Evolutionary conservation across 2,888 invertebrate genomes (phyloP).

Genomic region (Melipona bicolor): DNA sequence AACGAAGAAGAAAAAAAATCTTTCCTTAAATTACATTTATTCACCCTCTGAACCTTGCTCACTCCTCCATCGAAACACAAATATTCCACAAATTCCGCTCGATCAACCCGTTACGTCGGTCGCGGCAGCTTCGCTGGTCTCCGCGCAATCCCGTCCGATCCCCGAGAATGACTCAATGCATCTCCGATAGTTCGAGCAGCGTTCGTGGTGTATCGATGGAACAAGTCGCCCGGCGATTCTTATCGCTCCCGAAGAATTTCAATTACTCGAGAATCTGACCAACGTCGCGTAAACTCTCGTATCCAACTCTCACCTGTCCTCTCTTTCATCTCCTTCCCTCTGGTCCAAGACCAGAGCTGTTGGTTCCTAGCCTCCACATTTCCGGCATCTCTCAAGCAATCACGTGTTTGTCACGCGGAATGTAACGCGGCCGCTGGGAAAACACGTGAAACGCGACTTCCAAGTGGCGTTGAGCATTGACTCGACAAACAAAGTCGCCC

Average conservation of each 20-base stretch:
- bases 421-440: conserved; percentile 46
- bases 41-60: no score
- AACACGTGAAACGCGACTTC: conserved; percentile 60
- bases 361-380: neutral
- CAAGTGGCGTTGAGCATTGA: conserved; percentile 26
- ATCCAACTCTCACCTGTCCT: neutral
- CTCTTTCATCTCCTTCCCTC: neutral
- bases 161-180: neutral
- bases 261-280: neutral
- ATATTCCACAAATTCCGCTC: neutral
- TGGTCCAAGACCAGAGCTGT: neutral
- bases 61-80: neutral
- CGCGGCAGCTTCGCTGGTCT: neutral
- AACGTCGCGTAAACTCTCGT: conserved; percentile 1
- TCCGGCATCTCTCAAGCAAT: conserved; percentile 25
- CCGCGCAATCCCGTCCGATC: neutral
- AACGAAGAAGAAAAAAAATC: no score
- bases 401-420: conserved; percentile 48
- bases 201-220: neutral
- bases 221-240: neutral
- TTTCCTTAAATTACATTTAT: no score
- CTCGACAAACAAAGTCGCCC: conserved; percentile 52
- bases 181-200: conserved; percentile 3
- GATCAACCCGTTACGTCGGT: neutral
- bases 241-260: conserved; percentile 5